These are phyloP conservation scores for Excalfactoria chinensis DNA, from an alignment of 2,113 vertebrate species.

Conservation along the genomic window DNA sequence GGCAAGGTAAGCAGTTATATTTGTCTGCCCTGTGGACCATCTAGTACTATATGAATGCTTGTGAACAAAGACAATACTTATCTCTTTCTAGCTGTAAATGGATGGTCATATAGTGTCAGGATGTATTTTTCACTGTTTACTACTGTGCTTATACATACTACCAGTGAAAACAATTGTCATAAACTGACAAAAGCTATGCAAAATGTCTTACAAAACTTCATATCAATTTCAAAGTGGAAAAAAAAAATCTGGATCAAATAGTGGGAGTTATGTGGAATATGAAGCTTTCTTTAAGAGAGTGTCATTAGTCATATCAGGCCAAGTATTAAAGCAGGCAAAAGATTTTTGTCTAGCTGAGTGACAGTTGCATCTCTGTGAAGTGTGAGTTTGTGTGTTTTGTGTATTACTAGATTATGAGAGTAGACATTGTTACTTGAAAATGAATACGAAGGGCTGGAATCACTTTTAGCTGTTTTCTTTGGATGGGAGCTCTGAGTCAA, in stretches of 20 bases:
- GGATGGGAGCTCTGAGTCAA: neutral
- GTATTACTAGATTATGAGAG: neutral
- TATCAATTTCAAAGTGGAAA: neutral
- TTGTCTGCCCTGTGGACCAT: neutral
- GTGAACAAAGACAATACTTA: neutral
- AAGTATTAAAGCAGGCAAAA: neutral
- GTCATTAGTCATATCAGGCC: neutral
- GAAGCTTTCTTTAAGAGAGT: neutral
- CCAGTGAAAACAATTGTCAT: neutral
- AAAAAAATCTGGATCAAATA: neutral
- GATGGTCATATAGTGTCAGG: neutral
- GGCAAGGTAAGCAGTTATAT: constrained; percentile 84
- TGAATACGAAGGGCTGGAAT: neutral
- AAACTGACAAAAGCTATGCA: neutral
- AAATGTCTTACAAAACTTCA: neutral
- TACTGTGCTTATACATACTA: neutral
- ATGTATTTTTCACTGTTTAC: neutral
- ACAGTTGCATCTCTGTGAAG: neutral
- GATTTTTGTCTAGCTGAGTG: neutral
- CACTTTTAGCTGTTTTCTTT: neutral
- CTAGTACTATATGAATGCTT: neutral
- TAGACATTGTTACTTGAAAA: neutral
- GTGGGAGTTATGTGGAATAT: neutral
- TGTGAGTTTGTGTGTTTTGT: neutral
- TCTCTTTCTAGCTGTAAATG: neutral